phyloP scores from a whole-genome alignment of 2,888 invertebrate genomes.

The Drosophila gaucha region DNA sequence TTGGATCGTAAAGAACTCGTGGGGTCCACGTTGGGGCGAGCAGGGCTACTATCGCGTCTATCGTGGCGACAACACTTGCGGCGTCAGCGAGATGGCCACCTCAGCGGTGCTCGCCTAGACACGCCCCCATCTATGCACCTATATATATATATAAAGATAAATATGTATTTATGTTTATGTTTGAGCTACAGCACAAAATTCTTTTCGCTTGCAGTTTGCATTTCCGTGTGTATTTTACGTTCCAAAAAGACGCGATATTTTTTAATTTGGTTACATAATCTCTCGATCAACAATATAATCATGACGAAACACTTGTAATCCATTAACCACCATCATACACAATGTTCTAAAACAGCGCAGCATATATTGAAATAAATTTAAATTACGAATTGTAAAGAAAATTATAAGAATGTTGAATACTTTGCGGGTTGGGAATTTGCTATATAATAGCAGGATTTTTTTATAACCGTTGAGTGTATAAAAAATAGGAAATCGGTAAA shows the following conservation, averaged over 20 bases:
- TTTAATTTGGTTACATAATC: slow-evolving; percentile 1
- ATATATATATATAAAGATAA: slow-evolving; percentile 39
- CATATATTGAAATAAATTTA: slow-evolving; percentile 59
- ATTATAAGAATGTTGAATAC: no score
- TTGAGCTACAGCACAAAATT: slow-evolving; percentile 39
- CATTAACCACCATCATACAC: slow-evolving; percentile 45
- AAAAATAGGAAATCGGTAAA: no score
- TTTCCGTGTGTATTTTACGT: slow-evolving; percentile 31
- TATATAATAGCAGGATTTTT: no score
- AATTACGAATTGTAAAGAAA: slow-evolving; percentile 56
- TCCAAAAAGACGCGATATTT: slow-evolving; percentile 2
- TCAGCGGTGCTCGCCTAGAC: slow-evolving; percentile 88
- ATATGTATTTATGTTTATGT: slow-evolving; percentile 49
- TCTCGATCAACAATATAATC: slow-evolving; percentile 35
- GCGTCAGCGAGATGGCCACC: slow-evolving; percentile 95
- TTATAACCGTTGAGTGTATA: no score
- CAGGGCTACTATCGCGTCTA: slow-evolving; percentile 97
- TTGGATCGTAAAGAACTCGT: slow-evolving; percentile 98
- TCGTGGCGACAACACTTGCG: slow-evolving; percentile 96
- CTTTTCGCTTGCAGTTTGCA: slow-evolving; percentile 33
- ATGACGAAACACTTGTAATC: slow-evolving; percentile 58
- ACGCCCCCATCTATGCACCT: slow-evolving; percentile 4
- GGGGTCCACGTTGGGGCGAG: slow-evolving; percentile 96
- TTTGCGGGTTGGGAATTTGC: neutral
- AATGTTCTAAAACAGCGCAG: slow-evolving; percentile 28